Evolutionary conservation across 1,140 invertebrate genomes (phyloP).

Genomic region (Leptoteleia sp.): DNA sequence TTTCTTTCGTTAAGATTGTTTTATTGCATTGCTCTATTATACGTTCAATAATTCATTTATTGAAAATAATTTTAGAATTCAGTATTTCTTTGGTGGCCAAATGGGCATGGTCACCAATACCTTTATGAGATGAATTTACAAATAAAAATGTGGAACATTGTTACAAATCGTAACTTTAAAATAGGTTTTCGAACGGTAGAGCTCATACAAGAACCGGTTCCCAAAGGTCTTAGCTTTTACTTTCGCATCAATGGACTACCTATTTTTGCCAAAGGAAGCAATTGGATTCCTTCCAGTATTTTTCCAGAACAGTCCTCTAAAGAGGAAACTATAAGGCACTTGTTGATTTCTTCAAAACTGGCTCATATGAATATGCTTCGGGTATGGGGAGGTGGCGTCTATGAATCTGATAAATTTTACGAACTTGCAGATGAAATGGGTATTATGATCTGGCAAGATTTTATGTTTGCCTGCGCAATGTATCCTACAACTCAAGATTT

Average conservation of each 20-base stretch:
- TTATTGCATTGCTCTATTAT: no score
- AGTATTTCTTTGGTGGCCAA: conserved; percentile 95
- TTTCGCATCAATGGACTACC: conserved; percentile 93
- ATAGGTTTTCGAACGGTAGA: conserved; percentile 95
- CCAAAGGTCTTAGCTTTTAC: conserved; percentile 91
- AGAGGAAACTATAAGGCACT: conserved; percentile 77
- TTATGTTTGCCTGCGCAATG: conserved; percentile 98
- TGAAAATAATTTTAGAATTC: conserved; percentile 73
- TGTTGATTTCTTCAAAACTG: conserved; percentile 88
- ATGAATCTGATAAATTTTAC: conserved; percentile 96
- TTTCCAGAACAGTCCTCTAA: conserved; percentile 89
- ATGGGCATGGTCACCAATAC: conserved; percentile 92
- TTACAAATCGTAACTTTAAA: conserved; percentile 70
- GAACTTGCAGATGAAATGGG: conserved; percentile 90
- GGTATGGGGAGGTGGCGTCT: conserved; percentile 98
- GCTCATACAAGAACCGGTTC: conserved; percentile 86
- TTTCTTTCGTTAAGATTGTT: background rate
- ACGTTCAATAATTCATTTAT: no score
- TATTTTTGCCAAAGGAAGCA: conserved; percentile 98
- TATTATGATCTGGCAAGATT: conserved; percentile 95
- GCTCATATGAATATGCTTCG: conserved; percentile 96
- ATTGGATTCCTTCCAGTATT: conserved; percentile 95
- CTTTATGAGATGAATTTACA: conserved; percentile 87
- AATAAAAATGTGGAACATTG: conserved; percentile 73
- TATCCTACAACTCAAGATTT: conserved; percentile 91